phyloP scores from a whole-genome alignment of 2,888 invertebrate species.

The Mesorhabditis sp. region DNA sequence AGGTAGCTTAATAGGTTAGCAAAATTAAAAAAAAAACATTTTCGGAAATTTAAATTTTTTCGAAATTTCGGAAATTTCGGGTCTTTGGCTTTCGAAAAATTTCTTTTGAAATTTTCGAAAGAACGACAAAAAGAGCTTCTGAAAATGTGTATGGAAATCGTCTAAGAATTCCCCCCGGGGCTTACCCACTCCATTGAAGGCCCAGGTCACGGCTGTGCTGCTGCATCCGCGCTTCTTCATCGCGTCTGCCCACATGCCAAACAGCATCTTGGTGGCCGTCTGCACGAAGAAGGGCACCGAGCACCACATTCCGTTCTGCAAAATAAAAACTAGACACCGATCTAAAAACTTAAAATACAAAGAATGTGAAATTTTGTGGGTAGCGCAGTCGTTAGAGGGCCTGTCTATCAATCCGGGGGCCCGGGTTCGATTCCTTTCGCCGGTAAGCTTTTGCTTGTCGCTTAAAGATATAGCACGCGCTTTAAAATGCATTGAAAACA shows the following conservation, averaged over 20 bases:
- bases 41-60: no score
- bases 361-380: no score
- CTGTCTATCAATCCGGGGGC: no score
- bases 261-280: conserved; percentile 47
- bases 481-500: no score
- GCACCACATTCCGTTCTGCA: conserved; percentile 51
- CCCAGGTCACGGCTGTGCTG: conserved; percentile 42
- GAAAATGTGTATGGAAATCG: neutral
- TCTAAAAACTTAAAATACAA: neutral
- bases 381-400: no score
- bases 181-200: conserved; percentile 42
- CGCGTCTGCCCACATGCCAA: conserved; percentile 46
- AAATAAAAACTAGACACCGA: neutral
- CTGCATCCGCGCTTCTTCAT: conserved; percentile 33
- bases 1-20: neutral
- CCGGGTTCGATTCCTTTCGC: no score
- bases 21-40: no score
- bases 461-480: no score
- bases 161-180: neutral
- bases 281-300: conserved; percentile 48
- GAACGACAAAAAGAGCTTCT: neutral
- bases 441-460: no score
- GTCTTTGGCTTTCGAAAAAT: no score
- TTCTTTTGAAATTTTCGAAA: neutral
- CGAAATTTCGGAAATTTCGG: no score